Conservation (phyloP, 2,797 vertebrate genomes). For the Luscinia megarhynchos region DNA sequence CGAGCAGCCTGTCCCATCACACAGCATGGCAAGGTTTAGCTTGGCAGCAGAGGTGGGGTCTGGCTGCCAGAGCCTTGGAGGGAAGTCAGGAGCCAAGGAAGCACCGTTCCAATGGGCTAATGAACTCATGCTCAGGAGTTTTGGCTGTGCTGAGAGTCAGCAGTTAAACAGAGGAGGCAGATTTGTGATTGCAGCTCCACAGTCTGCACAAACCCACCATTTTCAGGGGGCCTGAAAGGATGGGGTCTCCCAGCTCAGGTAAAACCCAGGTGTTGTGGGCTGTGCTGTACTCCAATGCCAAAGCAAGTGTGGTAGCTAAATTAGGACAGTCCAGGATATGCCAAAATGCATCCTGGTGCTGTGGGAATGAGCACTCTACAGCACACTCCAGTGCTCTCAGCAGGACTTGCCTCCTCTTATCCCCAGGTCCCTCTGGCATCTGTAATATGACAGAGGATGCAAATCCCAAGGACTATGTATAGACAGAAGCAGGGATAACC, state of each 20-base stretch:
- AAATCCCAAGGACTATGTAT: neutral
- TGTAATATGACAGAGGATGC: neutral
- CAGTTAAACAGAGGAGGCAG: neutral
- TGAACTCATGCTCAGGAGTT: neutral
- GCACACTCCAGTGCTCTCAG: neutral
- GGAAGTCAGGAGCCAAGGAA: neutral
- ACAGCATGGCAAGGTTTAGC: conserved; percentile 46
- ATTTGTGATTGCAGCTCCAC: neutral
- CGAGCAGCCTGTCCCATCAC: neutral
- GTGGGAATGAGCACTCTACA: neutral
- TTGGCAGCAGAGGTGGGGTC: conserved; percentile 20
- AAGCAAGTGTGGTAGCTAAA: neutral
- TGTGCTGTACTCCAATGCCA: neutral
- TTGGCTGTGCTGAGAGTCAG: neutral
- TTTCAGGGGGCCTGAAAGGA: neutral
- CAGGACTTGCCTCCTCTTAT: neutral
- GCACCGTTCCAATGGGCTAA: neutral
- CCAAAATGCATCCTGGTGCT: neutral
- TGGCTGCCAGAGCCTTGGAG: conserved; percentile 22
- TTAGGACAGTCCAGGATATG: neutral
- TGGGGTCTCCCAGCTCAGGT: neutral
- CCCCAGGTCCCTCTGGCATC: neutral
- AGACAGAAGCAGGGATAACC: neutral
- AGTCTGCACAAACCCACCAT: neutral
- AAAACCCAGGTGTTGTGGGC: neutral